Conservation (phyloP, 2,888 invertebrate genomes). For the Euproctis similis region DNA sequence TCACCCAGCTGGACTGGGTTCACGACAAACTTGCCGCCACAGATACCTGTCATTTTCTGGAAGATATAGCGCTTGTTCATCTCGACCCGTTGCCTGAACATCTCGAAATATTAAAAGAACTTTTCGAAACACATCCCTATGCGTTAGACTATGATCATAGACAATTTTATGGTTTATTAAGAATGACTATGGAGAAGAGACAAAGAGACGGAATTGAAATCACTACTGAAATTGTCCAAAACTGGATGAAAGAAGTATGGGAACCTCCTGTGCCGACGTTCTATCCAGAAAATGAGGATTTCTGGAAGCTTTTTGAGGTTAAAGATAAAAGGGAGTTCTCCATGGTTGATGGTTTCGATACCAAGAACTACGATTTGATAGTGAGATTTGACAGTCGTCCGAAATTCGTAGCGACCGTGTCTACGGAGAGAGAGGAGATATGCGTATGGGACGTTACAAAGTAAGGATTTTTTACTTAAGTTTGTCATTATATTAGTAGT, state of each 20-base stretch:
- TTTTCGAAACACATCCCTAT: constrained; percentile 82
- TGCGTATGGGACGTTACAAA: constrained; percentile 85
- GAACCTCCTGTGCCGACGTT: constrained; percentile 78
- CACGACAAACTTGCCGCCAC: constrained; percentile 87
- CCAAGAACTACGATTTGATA: constrained; percentile 75
- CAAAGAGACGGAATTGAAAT: constrained; percentile 47
- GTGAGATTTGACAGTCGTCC: constrained; percentile 79
- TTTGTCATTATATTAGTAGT: too few relatives aligned
- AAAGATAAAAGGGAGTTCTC: constrained; percentile 48
- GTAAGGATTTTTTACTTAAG: too few relatives aligned
- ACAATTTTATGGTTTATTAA: constrained; percentile 84
- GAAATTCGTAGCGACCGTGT: constrained; percentile 84
- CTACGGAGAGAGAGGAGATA: constrained; percentile 84
- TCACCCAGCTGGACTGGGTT: constrained; percentile 86
- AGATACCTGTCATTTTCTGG: constrained; percentile 83
- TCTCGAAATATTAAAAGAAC: constrained; percentile 78
- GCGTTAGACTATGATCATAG: constrained; percentile 87
- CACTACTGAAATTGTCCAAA: constrained; percentile 51
- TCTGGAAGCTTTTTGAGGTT: constrained; percentile 48
- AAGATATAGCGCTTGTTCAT: constrained; percentile 80
- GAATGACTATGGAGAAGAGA: constrained; percentile 53
- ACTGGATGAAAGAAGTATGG: constrained; percentile 61
- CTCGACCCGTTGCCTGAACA: constrained; percentile 65
- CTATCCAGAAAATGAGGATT: constrained; percentile 70
- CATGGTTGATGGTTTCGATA: constrained; percentile 57